Percentiles rank a stretch among this genome's conserved stretches.
phyloP scores from a whole-genome alignment of 2,113 vertebrate genomes.

The Plecturocebus donacophilus region DNA sequence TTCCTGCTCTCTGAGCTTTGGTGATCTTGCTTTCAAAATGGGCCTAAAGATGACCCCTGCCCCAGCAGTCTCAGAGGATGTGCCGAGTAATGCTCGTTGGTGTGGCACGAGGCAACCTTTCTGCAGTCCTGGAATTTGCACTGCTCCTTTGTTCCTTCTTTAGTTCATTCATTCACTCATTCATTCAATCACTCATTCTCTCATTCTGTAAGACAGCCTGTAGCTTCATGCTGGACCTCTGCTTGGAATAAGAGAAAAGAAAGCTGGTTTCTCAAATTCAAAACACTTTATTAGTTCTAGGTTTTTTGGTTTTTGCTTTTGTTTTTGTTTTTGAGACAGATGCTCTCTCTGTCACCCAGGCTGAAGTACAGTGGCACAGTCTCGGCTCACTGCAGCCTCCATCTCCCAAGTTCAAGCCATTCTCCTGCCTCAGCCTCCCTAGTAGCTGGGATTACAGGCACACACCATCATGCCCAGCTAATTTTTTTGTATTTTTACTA shows the following conservation, averaged over 20 bases:
- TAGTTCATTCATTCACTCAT: background rate
- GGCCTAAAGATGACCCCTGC: background rate
- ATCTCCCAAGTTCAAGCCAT: background rate
- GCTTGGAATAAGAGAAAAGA: background rate
- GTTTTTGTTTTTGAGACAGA: background rate
- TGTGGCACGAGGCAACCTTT: fast-evolving
- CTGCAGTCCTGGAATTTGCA: background rate
- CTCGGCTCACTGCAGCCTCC: background rate
- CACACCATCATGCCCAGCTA: background rate
- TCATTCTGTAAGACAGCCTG: background rate
- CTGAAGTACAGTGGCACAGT: background rate
- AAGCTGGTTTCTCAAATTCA: background rate
- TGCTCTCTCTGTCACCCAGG: background rate
- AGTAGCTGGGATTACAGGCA: background rate
- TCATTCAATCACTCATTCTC: background rate
- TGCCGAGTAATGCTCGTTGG: fast-evolving
- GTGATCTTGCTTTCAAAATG: background rate
- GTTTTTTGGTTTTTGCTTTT: background rate
- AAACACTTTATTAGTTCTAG: background rate
- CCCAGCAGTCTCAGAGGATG: fast-evolving
- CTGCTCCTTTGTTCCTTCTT: background rate
- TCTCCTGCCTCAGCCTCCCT: background rate
- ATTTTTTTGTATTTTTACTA: background rate
- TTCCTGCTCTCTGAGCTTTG: background rate
- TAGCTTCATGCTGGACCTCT: background rate